Conservation (phyloP, 2,113 vertebrate species). For the Damaliscus lunatus region DNA sequence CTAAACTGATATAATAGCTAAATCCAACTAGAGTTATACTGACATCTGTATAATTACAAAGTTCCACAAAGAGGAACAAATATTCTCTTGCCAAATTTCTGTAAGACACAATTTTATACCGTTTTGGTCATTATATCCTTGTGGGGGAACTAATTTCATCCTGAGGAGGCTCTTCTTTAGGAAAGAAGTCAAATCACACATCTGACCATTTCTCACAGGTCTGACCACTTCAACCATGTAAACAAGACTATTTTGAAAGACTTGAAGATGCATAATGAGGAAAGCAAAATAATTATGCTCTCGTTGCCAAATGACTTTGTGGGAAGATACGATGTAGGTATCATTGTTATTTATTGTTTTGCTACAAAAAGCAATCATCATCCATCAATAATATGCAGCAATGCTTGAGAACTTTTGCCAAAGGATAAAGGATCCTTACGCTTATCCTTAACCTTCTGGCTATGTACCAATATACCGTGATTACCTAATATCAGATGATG, state of each 20-base stretch:
- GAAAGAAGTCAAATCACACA: background rate
- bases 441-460: background rate
- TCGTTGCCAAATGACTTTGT: background rate
- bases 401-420: background rate
- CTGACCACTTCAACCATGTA: background rate
- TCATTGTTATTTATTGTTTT: background rate
- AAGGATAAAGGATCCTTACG: background rate
- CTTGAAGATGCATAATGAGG: background rate
- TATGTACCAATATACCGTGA: background rate
- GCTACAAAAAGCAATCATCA: background rate
- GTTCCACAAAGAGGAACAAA: background rate
- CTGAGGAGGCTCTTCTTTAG: background rate
- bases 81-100: background rate
- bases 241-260: background rate
- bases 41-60: background rate
- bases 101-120: background rate
- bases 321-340: background rate
- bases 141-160: background rate
- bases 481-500: background rate
- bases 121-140: background rate
- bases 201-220: background rate
- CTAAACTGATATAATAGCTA: background rate
- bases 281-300: background rate
- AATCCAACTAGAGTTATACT: background rate
- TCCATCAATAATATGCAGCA: background rate